Evolutionary conservation across 2,113 vertebrate genomes (phyloP), one percentile per base, ranked within the genome.

Genomic region (Phainopepla nitens): DNA sequence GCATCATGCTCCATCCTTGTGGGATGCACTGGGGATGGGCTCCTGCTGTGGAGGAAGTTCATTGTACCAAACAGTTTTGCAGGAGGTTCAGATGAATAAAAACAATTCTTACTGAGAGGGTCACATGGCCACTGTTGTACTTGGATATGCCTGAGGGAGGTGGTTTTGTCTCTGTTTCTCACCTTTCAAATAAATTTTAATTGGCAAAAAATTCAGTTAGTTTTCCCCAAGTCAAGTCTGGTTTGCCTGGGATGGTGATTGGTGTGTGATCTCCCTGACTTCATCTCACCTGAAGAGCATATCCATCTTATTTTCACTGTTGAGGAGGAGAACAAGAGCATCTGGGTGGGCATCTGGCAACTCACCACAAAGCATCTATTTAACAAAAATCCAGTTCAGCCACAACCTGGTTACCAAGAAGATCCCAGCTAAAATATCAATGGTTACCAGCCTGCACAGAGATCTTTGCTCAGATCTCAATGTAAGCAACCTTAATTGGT

Each of bases 81-180:
- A 65, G n/a, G 22, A 25, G 33, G 18, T 80, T 77, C 65, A 54
- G 62, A 54, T 35, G 24, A 69, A 85, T 1, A 2, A 64, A 33
- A 83, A 10, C 0, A 0, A 31, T 56, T 42, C 31, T 83, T 19
- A 33, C 27, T 47, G 39, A 23, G 41, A 73, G 57, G 39, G 20
- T 15, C 28, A 66, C 0, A 2, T 5, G 3, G 13, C 47, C 56
- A 70, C 10, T 0, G 0, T 45, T 75, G 15, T 4, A 47, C 19
- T 28, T 47, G 17, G 41, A 72, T 27, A 29, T 50, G 29, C 9
- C 7, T 57, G 22, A 36, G 3, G 25, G 19, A 86, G 14, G 7
- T 36, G 18, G 13, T 53, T 89, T 72, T 68, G 22, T 76, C 28
- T 70, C 64, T 79, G 13, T 54, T 76, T 72, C 71, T 92, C 8